Conservation (phyloP, 1,140 invertebrate species). For the Trachelipus rathkii region DNA sequence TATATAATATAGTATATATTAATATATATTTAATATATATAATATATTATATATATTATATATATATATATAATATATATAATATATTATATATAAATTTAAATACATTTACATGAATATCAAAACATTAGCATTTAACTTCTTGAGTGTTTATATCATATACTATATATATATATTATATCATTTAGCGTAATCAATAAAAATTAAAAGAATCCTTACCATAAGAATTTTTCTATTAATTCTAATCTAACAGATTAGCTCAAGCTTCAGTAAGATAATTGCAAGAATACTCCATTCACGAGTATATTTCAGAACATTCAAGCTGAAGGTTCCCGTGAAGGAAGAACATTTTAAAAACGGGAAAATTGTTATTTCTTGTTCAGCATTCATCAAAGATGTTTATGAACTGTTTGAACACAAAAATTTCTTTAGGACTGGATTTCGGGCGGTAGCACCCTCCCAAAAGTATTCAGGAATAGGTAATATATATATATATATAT, state of each 20-base stretch:
- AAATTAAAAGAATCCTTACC: no score
- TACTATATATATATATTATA: no score
- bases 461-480: not conserved
- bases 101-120: no score
- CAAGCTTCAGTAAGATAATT: not conserved
- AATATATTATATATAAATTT: no score
- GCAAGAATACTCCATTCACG: not conserved
- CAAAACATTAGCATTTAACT: no score
- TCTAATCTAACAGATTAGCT: not conserved
- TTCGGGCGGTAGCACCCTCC: not conserved
- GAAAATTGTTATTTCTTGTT: not conserved
- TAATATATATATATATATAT: no score
- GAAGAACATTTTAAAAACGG: not conserved
- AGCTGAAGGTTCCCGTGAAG: not conserved
- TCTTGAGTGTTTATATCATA: no score
- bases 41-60: no score
- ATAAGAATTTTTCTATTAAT: not conserved
- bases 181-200: no score
- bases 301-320: not conserved
- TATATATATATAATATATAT: no score
- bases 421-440: not conserved
- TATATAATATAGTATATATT: no score
- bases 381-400: not conserved
- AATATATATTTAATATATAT: no score
- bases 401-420: not conserved